These are phyloP conservation scores for Clavelina lepadiformis DNA, from an alignment of 23 tunicate species.

Conservation along the genomic window DNA sequence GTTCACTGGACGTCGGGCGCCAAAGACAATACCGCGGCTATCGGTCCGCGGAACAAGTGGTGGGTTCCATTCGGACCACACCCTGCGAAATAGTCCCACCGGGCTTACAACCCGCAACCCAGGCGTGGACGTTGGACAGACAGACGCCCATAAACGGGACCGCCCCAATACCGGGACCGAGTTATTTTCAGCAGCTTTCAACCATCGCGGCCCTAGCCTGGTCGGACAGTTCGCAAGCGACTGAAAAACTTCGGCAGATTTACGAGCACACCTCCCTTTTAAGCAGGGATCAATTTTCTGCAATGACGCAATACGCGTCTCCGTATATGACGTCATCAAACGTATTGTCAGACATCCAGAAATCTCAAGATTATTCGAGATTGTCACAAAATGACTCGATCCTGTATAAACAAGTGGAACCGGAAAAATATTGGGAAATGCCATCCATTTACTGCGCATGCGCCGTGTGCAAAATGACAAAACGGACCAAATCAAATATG, in stretches of 20 bases:
- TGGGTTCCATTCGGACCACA: too few relatives aligned
- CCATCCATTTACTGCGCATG: constrained; percentile 42
- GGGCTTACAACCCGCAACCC: background rate
- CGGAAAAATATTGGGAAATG: constrained; percentile 4
- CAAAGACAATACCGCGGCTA: too few relatives aligned
- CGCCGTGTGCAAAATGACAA: constrained; percentile 46
- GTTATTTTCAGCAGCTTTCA: constrained; percentile 52
- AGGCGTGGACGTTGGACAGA: background rate
- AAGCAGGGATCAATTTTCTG: constrained; percentile 18
- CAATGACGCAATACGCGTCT: constrained; percentile 1
- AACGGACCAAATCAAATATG: constrained; percentile 20
- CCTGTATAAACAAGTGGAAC: background rate
- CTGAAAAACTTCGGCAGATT: constrained; percentile 48
- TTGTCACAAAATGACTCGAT: too few relatives aligned
- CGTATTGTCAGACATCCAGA: background rate
- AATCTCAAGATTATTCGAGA: background rate
- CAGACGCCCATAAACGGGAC: background rate
- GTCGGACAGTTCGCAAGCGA: constrained; percentile 61
- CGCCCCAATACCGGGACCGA: constrained; percentile 17
- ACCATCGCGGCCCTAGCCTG: constrained; percentile 70
- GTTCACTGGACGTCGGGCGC: too few relatives aligned
- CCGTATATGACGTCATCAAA: background rate
- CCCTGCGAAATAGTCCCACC: background rate
- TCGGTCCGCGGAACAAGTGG: too few relatives aligned
- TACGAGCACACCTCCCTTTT: constrained; percentile 52